These are phyloP conservation scores for Cepaea nemoralis DNA, from an alignment of 1,140 invertebrate genomes.

Conservation along the genomic window DNA sequence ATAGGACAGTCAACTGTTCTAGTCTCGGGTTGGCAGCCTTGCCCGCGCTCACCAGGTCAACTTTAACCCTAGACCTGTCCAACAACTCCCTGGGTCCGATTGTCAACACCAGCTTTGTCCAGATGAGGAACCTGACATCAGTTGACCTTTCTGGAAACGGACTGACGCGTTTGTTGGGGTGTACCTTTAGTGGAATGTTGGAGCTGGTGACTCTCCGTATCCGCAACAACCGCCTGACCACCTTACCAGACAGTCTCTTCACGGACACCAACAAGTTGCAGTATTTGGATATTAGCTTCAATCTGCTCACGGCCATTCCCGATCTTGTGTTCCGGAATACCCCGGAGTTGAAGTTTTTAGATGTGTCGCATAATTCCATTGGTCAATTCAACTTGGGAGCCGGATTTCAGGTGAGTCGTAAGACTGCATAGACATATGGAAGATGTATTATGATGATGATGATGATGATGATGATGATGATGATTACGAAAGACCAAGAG, in stretches of 20 bases:
- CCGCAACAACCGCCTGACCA: conserved; percentile 51
- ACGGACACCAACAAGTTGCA: conserved; percentile 46
- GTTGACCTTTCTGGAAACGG: conserved; percentile 58
- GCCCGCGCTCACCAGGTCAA: conserved; percentile 30
- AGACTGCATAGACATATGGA: too few relatives aligned
- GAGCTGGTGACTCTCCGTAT: conserved; percentile 54
- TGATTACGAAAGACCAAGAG: too few relatives aligned
- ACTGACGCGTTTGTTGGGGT: conserved; percentile 47
- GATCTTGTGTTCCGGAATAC: conserved; percentile 47
- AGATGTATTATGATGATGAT: too few relatives aligned
- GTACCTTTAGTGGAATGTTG: conserved; percentile 50
- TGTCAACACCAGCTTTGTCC: conserved; percentile 46
- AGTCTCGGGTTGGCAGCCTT: background rate
- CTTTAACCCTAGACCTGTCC: conserved; percentile 45
- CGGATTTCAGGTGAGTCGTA: conserved; percentile 32
- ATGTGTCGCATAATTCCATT: conserved; percentile 59
- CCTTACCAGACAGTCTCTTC: conserved; percentile 54
- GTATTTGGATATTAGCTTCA: conserved; percentile 55
- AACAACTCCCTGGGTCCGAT: conserved; percentile 53
- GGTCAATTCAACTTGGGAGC: conserved; percentile 49
- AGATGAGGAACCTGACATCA: conserved; percentile 49
- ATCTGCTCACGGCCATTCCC: conserved; percentile 52
- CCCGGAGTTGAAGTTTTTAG: conserved; percentile 52
- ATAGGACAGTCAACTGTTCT: conserved; percentile 35
- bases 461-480: too few relatives aligned